Percentiles rank a stretch among this genome's conserved stretches.
These are phyloP conservation scores for Eupsilia transversa DNA, from an alignment of 2,888 invertebrate species.

Conservation along the genomic window DNA sequence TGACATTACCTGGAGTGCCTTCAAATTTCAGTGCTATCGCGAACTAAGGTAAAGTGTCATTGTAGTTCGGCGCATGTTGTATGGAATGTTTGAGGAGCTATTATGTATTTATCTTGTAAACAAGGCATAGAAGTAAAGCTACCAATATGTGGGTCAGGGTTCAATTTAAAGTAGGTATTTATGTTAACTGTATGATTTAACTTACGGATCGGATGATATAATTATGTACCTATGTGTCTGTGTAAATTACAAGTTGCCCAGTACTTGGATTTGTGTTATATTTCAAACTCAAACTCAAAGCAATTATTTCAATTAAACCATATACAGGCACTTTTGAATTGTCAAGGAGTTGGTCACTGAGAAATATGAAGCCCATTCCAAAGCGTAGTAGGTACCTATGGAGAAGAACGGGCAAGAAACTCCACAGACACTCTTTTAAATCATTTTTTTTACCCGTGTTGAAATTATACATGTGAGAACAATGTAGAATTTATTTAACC, in stretches of 20 bases:
- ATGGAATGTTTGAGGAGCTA: slow-evolving; percentile 17
- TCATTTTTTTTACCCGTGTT: too few species aligned
- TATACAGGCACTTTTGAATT: too few species aligned
- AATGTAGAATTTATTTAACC: too few species aligned
- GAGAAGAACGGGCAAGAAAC: too few species aligned
- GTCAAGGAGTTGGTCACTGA: too few species aligned
- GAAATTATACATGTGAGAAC: too few species aligned
- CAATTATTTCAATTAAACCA: too few species aligned
- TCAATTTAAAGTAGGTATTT: not conserved
- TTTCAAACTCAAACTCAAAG: too few species aligned
- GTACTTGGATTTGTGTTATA: not conserved
- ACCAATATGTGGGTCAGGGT: not conserved
- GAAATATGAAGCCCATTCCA: too few species aligned
- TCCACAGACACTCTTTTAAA: too few species aligned
- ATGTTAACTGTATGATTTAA: not conserved
- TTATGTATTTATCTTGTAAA: slow-evolving; percentile 1
- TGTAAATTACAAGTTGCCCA: not conserved
- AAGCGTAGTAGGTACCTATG: too few species aligned
- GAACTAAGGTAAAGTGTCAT: slow-evolving; percentile 36
- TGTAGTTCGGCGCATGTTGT: slow-evolving; percentile 22
- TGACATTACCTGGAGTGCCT: not conserved
- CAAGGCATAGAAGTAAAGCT: not conserved
- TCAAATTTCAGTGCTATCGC: slow-evolving; percentile 39
- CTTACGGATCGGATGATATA: not conserved
- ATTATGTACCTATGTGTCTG: too few species aligned